These are phyloP conservation scores for Nephrotoma flavescens DNA, from an alignment of 2,888 invertebrate genomes.

Conservation along the genomic window DNA sequence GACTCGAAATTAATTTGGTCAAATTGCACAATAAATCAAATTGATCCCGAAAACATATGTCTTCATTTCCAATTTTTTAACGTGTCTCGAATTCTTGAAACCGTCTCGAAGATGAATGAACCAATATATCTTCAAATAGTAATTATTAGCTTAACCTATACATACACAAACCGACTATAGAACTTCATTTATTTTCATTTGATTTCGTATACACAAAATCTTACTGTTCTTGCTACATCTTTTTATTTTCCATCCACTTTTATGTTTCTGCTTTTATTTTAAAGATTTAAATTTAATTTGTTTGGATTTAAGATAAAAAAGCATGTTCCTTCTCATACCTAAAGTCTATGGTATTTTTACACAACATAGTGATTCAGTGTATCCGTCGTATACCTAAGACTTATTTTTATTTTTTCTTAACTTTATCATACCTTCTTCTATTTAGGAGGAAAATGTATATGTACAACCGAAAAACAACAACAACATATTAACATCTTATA, in stretches of 20 bases:
- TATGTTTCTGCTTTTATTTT: neutral
- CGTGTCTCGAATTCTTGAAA: neutral
- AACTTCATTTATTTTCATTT: neutral
- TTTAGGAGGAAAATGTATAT: neutral
- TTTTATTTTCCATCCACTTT: neutral
- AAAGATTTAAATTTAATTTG: slow-evolving; percentile 6
- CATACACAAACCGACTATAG: neutral
- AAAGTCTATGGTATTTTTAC: neutral
- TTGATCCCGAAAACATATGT: neutral
- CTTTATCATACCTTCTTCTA: neutral
- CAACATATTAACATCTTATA: neutral
- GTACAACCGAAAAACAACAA: neutral
- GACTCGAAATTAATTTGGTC: neutral
- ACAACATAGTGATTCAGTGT: slow-evolving; percentile 7
- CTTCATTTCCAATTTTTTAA: no score
- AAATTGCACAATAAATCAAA: neutral
- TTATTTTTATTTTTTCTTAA: neutral
- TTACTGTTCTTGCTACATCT: neutral
- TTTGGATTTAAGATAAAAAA: slow-evolving; percentile 1
- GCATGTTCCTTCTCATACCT: neutral
- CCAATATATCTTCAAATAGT: neutral
- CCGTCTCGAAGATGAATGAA: neutral
- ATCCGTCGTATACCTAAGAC: neutral
- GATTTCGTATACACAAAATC: neutral
- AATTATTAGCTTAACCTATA: neutral